These are phyloP conservation scores for Microdon myrmicae DNA, from an alignment of 2,888 invertebrate species.

Conservation along the genomic window DNA sequence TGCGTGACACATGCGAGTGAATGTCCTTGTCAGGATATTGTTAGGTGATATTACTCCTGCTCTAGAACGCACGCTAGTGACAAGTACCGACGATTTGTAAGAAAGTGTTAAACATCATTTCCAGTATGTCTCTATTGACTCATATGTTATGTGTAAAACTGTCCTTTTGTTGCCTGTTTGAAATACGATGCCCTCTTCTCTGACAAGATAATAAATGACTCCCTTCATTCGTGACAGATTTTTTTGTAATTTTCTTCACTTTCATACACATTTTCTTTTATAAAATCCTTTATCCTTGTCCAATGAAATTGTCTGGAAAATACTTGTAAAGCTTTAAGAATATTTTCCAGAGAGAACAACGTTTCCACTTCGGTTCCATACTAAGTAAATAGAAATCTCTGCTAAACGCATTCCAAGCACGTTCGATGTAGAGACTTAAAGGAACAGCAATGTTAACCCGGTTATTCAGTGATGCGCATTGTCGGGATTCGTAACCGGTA, in stretches of 20 bases:
- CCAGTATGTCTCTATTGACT: slow-evolving; percentile 22
- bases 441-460: slow-evolving; percentile 15
- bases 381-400: slow-evolving; percentile 45
- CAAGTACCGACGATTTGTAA: slow-evolving; percentile 20
- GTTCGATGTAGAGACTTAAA: slow-evolving; percentile 29
- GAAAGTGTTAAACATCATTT: slow-evolving; percentile 38
- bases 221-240: slow-evolving; percentile 48
- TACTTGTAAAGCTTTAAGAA: slow-evolving; percentile 27
- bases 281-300: slow-evolving; percentile 2
- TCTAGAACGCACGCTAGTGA: slow-evolving; percentile 16
- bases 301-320: slow-evolving; percentile 46
- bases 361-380: slow-evolving; percentile 34
- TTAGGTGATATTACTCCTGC: slow-evolving; percentile 30
- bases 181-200: slow-evolving; percentile 35
- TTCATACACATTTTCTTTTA: slow-evolving; percentile 2
- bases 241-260: slow-evolving; percentile 5
- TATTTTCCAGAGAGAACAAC: slow-evolving; percentile 1
- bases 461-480: slow-evolving; percentile 9
- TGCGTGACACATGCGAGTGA: slow-evolving; percentile 33
- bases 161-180: slow-evolving; percentile 12
- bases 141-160: slow-evolving; percentile 7
- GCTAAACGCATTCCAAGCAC: slow-evolving; percentile 39
- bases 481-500: slow-evolving; percentile 31
- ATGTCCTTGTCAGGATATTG: slow-evolving; percentile 35
- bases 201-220: slow-evolving; percentile 49